phyloP scores from a whole-genome alignment of 92 coral and sea anemone genomes.

The Epizoanthus scotinus region DNA sequence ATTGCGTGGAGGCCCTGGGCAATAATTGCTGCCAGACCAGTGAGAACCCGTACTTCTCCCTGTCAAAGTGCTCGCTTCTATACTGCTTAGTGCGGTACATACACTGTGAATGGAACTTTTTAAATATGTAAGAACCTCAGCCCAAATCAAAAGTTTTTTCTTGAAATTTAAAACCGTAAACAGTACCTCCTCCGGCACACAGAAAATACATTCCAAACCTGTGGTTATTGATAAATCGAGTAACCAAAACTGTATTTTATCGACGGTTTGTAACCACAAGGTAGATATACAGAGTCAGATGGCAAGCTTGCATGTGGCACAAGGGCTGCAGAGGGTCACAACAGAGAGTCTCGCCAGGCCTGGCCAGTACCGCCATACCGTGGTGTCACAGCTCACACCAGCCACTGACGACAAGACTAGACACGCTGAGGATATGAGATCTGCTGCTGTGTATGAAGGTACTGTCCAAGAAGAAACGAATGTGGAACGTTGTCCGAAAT shows the following conservation, averaged over 20 bases:
- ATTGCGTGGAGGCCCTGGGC: too few species aligned
- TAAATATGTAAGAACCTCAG: too few species aligned
- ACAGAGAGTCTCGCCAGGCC: neutral
- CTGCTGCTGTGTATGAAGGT: conserved; percentile 19
- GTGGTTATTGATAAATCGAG: too few species aligned
- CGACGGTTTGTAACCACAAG: neutral
- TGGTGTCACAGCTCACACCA: neutral
- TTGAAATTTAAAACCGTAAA: too few species aligned
- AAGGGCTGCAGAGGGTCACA: conserved; percentile 24
- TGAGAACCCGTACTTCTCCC: too few species aligned
- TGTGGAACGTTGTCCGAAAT: neutral
- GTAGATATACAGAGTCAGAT: conserved; percentile 41
- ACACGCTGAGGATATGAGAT: neutral
- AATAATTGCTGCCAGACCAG: too few species aligned
- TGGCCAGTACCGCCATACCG: conserved; percentile 26
- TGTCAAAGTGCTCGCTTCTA: too few species aligned
- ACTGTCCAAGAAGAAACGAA: neutral
- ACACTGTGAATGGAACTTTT: too few species aligned
- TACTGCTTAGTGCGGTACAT: too few species aligned
- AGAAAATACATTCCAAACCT: too few species aligned
- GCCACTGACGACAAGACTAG: neutral
- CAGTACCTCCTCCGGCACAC: too few species aligned
- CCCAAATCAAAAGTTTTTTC: too few species aligned
- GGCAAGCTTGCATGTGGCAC: conserved; percentile 36
- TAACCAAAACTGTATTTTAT: neutral